Percentiles rank a stretch among this genome's conserved stretches.
Evolutionary conservation across 2,113 vertebrate species (phyloP).

Genomic region (Planiliza haematocheilus): DNA sequence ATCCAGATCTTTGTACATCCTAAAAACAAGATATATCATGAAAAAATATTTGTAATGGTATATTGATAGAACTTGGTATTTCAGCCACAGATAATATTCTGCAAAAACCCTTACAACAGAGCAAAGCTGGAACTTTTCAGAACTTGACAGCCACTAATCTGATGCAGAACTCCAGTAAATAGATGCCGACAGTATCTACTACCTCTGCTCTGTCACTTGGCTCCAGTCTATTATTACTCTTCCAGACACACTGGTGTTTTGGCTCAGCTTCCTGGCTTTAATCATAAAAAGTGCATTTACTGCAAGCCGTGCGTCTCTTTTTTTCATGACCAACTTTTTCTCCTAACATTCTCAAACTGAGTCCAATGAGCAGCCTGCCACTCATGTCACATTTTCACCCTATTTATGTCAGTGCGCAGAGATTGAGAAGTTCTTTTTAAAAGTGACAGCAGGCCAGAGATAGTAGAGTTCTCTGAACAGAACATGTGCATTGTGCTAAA

Average conservation of each 20-base stretch:
- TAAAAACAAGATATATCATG: no score
- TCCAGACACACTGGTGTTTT: not conserved
- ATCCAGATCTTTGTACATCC: no score
- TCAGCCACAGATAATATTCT: conserved; percentile 10
- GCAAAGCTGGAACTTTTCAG: not conserved
- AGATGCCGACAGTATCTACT: not conserved
- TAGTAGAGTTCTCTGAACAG: no score
- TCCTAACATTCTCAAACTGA: not conserved
- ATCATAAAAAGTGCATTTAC: not conserved
- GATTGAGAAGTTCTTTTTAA: no score
- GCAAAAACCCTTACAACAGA: not conserved
- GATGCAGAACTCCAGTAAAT: conserved; percentile 20
- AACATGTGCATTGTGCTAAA: not conserved
- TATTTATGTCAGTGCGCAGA: conserved; percentile 8
- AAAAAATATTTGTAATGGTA: not conserved
- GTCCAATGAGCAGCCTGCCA: not conserved
- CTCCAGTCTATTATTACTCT: not conserved
- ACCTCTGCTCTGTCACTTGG: not conserved
- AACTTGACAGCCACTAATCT: not conserved
- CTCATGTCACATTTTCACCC: not conserved
- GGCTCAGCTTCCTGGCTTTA: not conserved
- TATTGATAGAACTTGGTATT: not conserved
- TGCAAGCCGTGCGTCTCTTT: not conserved
- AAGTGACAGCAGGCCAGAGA: no score
- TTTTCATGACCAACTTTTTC: not conserved